Evolutionary conservation across 2,797 vertebrate species (phyloP).

Genomic region (Aplochiton taeniatus): DNA sequence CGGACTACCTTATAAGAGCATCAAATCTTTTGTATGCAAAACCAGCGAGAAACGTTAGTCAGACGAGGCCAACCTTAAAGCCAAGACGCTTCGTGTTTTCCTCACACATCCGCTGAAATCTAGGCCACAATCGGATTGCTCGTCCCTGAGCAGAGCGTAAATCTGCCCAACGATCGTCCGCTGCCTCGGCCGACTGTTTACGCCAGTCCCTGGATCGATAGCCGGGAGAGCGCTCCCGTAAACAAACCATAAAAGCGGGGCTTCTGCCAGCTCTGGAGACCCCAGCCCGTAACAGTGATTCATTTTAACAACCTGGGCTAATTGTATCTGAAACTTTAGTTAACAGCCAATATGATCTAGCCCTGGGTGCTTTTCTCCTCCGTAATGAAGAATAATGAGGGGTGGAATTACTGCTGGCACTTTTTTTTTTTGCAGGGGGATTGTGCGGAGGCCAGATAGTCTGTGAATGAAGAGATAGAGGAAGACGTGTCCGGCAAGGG

Average conservation of each 20-base stretch:
- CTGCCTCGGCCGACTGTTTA: slow-evolving; percentile 63
- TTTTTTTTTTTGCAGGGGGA: slow-evolving; percentile 35
- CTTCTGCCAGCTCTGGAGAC: slow-evolving; percentile 58
- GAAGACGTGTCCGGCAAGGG: slow-evolving; percentile 26
- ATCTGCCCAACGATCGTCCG: slow-evolving; percentile 57
- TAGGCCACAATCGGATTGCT: slow-evolving; percentile 61
- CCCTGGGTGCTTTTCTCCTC: slow-evolving; percentile 60
- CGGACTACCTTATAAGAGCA: too few relatives aligned
- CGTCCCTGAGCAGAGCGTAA: slow-evolving; percentile 53
- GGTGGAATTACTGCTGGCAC: slow-evolving; percentile 59
- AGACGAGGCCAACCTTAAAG: slow-evolving; percentile 43
- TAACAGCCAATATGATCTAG: slow-evolving; percentile 74
- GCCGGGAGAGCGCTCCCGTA: slow-evolving; percentile 61
- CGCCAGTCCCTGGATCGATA: slow-evolving; percentile 59
- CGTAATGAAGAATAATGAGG: slow-evolving; percentile 75
- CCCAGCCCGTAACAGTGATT: slow-evolving; percentile 69
- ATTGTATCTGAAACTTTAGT: slow-evolving; percentile 77
- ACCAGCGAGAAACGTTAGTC: slow-evolving; percentile 33
- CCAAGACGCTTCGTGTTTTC: slow-evolving; percentile 13
- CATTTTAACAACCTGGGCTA: slow-evolving; percentile 76
- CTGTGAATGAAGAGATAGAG: slow-evolving; percentile 54
- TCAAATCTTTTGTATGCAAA: slow-evolving; percentile 21
- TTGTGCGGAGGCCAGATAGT: slow-evolving; percentile 50
- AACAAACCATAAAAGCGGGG: slow-evolving; percentile 69
- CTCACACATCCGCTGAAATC: slow-evolving; percentile 36